Evolutionary conservation across 1,140 invertebrate species (phyloP).

Genomic region (Apocrypta bakeri): DNA sequence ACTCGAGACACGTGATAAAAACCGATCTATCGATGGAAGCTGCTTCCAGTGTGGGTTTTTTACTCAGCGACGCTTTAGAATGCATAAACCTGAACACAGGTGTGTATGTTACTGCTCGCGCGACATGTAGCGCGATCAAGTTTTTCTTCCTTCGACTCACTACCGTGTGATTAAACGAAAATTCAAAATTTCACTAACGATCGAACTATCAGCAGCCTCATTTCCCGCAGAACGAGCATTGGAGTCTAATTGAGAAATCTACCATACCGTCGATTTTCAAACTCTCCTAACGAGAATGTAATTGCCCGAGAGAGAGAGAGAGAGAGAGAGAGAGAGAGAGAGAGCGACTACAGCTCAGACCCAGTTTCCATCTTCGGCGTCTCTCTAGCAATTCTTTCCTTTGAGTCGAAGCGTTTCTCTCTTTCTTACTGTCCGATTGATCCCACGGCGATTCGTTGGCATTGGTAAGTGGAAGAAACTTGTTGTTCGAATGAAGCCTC

Average conservation of each 20-base stretch:
- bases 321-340: neutral
- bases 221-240: neutral
- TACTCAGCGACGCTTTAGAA: neutral
- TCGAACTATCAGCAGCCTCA: too few relatives aligned
- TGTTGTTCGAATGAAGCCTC: neutral
- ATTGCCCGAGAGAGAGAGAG: too few relatives aligned
- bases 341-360: neutral
- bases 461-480: constrained; percentile 19
- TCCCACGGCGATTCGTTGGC: constrained; percentile 46
- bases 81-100: too few relatives aligned
- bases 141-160: too few relatives aligned
- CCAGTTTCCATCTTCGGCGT: constrained; percentile 48
- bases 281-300: constrained; percentile 48
- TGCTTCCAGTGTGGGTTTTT: neutral
- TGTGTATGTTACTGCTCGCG: too few relatives aligned
- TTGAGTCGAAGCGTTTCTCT: constrained; percentile 8
- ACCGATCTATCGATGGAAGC: too few relatives aligned
- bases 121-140: too few relatives aligned
- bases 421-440: constrained; percentile 23
- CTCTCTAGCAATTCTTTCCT: neutral
- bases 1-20: neutral
- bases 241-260: constrained; percentile 47
- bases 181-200: neutral
- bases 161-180: neutral
- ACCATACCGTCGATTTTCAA: constrained; percentile 4